Percentiles rank a stretch among this genome's conserved stretches.
Evolutionary conservation across 2,888 invertebrate species (phyloP).

Genomic region (Pardosa pseudoannulata): DNA sequence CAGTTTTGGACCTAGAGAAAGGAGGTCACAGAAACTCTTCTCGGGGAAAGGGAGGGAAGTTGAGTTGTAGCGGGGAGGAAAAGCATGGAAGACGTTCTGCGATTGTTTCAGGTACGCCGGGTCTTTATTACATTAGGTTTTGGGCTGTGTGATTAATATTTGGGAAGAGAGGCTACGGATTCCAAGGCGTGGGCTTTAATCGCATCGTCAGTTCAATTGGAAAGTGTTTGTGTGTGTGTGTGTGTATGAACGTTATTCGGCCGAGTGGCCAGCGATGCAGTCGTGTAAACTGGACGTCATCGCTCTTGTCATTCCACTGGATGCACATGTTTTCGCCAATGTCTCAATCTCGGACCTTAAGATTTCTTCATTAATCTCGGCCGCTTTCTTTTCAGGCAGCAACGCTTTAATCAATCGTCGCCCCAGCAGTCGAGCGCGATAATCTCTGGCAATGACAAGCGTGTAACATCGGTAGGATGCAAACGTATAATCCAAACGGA

Average conservation of each 20-base stretch:
- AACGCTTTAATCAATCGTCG: too few relatives aligned
- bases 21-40: conserved; percentile 51
- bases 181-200: conserved; percentile 11
- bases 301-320: conserved; percentile 11
- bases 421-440: too few relatives aligned
- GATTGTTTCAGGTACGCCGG: conserved; percentile 53
- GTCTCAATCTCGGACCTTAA: not conserved
- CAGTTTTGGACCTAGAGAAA: conserved; percentile 54
- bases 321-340: not conserved
- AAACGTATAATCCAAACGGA: too few relatives aligned
- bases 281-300: conserved; percentile 12
- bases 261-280: not conserved
- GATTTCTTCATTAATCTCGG: conserved; percentile 3
- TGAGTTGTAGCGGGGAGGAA: not conserved
- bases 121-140: conserved; percentile 35
- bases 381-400: not conserved
- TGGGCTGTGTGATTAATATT: conserved; percentile 15
- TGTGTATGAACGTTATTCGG: not conserved
- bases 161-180: not conserved
- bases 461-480: too few relatives aligned
- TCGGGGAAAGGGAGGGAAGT: not conserved
- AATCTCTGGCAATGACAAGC: too few relatives aligned
- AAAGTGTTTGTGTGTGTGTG: not conserved
- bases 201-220: conserved; percentile 5
- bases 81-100: conserved; percentile 12